A percentile compares a stretch with the other conserved stretches of the same genome.
Conservation (phyloP, 1,140 invertebrate species). For the Harlomillsia oculata region DNA sequence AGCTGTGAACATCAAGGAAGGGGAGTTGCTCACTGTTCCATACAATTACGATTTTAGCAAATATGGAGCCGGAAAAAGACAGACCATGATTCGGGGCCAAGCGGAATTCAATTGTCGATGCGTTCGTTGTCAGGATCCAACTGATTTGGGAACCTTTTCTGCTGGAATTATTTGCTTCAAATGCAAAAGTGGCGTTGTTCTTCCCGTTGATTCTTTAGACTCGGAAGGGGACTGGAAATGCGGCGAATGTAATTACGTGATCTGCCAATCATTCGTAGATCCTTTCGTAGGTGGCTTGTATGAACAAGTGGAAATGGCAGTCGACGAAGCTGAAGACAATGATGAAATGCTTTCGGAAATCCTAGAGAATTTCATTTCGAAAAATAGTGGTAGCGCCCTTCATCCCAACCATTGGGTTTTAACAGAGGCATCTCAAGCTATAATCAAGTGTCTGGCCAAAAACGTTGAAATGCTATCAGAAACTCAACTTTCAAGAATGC, state of each 20-base stretch:
- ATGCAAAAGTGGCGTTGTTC: constrained; percentile 18
- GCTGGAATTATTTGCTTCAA: constrained; percentile 19
- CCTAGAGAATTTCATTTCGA: constrained; percentile 13
- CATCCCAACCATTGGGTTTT: constrained; percentile 30
- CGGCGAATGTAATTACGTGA: constrained; percentile 17
- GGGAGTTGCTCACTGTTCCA: constrained; percentile 19
- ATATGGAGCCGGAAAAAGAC: constrained; percentile 18
- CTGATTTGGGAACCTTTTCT: constrained; percentile 6
- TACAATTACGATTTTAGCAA: constrained; percentile 24
- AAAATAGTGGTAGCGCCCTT: constrained; percentile 5
- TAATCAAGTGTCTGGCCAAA: constrained; percentile 1
- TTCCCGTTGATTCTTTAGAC: constrained; percentile 7
- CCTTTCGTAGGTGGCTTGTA: constrained; percentile 17
- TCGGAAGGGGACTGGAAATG: constrained; percentile 21
- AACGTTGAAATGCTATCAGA: background rate
- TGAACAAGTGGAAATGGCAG: constrained; percentile 17
- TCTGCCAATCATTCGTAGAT: constrained; percentile 9
- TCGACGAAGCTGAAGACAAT: constrained; percentile 14
- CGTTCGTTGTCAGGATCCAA: constrained; percentile 13
- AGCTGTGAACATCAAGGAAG: constrained; percentile 14
- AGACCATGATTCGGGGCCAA: constrained; percentile 15
- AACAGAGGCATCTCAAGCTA: background rate
- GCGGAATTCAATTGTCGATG: constrained; percentile 25
- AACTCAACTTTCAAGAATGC: constrained; percentile 1
- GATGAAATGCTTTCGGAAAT: constrained; percentile 8